Base-by-base conservation (phyloP, 2,113 vertebrate genomes). In the Bubalus kerabau region DNA sequence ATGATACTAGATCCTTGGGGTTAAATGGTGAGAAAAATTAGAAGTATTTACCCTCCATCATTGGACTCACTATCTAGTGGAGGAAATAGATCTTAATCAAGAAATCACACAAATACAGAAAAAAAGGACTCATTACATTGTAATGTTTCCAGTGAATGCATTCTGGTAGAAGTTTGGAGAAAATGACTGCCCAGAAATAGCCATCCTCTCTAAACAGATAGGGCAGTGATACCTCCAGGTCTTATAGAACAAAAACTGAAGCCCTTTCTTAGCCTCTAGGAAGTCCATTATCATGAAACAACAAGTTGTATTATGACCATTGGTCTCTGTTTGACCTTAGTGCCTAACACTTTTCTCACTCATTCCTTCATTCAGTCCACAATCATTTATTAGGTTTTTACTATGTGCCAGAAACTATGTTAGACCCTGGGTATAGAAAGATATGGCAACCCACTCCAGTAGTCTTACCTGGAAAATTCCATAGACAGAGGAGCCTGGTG, bases 351-450 rank as follows among this genome's bases (percentile, higher is more conserved):
- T 92, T 94, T 90, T 87, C 19, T 87, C 60, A 92, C 23, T 46
- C 9, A 91, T 89, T 93, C 19, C 24, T 95, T 92, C 81, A 90
- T 56, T 52, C 6, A 60, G 19, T 59, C 40, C 30, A 83, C 52
- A 96, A 86, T 30, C 32, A 93, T 78, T 96, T 90, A 94, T 24
- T 92, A 40, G 91, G 13, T 59, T 88, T 95, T 96, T 88, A 88
- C 17, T 62, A n/a, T 89, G 78, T 96, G 19, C 50, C 40, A 91
- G 67, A 95, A 97, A 91, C 21, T 84, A 14, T 86, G 14, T n/a
- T 85, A 88, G 32, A 97, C 24, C 43, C 14, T 88, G 17, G 16
- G 4, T 76, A 78, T 88, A 76, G 60, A 95, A 87, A 96, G 36
- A 84, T 87, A 94, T 26, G 23, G 71, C 36, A 74, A 43, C 1